Evolutionary conservation across 2,797 vertebrate species (phyloP), one percentile per base, ranked within the genome.

Genomic region (Urophycis tenuis): DNA sequence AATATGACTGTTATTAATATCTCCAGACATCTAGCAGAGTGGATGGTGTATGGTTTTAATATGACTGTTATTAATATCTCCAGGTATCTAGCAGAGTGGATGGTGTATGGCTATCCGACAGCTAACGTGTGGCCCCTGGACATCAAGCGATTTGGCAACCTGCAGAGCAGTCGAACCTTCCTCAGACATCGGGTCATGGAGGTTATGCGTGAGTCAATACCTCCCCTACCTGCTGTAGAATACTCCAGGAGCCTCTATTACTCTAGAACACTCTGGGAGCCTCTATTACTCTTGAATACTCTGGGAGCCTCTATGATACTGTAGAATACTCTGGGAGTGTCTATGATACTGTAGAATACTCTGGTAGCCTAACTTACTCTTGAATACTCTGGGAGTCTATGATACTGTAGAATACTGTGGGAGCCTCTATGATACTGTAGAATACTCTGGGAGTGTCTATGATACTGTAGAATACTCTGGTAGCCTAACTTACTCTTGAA

Each of bases 151-250:
- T 99, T 99, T 32, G 97, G 97, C 0, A 93, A 93, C 81, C 93
- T 99, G 33, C 98, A 99, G 90, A 98, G 98, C 92, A 99, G 97
- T 79, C 94, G 98, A 7, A 99, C 98, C 10, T 99, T 99, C 89
- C 91, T 99, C 74, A 93, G 97, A 22, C 98, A 99, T 88, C 92
- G 98, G 1, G 97, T 99, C 70, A 99, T 99, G 98, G 98, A 99
- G 89, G 97, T 99, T 39, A 98, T 97, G 96, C 97, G 98, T 99
- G 87, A 97, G 97, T 95, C 45, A 32, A 29, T 0, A 5, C 10
- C 14, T 35, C 30, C 35, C 35, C 73, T 74, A 10, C 71, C 39
- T n/a, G n/a, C n/a, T n/a, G n/a, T n/a, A n/a, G n/a, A n/a, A n/a
- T n/a, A n/a, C n/a, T n/a, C n/a, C n/a, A n/a, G n/a, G n/a, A n/a